These are phyloP conservation scores for Danio albolineatus DNA, from an alignment of 2,797 vertebrate species.

Conservation along the genomic window DNA sequence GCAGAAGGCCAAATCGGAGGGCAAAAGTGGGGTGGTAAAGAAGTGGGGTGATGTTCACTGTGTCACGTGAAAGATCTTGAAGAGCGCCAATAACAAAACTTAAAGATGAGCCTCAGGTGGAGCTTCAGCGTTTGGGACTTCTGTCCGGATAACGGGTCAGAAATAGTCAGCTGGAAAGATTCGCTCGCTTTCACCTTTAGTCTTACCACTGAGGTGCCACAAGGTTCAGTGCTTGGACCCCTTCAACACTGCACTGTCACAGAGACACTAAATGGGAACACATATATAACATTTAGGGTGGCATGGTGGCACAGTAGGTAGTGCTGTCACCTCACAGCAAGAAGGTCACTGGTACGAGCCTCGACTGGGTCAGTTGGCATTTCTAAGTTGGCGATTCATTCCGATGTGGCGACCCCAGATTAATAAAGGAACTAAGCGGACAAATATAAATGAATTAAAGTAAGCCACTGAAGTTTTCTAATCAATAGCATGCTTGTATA, in stretches of 20 bases:
- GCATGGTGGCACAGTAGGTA: too few relatives aligned
- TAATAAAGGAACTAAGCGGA: too few relatives aligned
- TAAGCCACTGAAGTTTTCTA: too few relatives aligned
- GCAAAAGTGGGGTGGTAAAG: slow-evolving; percentile 42
- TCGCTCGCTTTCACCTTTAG: neutral
- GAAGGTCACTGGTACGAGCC: too few relatives aligned
- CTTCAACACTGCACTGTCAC: neutral
- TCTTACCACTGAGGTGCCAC: neutral
- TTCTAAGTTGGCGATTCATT: too few relatives aligned
- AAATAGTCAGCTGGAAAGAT: slow-evolving; percentile 7
- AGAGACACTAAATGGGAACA: neutral
- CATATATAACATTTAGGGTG: too few relatives aligned
- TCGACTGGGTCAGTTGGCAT: too few relatives aligned
- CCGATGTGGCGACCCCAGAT: too few relatives aligned
- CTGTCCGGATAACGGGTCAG: neutral
- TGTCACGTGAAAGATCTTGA: slow-evolving; percentile 45
- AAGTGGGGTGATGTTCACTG: slow-evolving; percentile 56
- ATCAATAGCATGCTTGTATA: too few relatives aligned
- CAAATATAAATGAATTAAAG: too few relatives aligned
- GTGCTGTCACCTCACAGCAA: too few relatives aligned
- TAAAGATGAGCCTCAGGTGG: slow-evolving; percentile 20
- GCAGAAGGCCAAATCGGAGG: slow-evolving; percentile 18
- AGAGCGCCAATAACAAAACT: slow-evolving; percentile 15
- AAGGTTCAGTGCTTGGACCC: slow-evolving; percentile 15
- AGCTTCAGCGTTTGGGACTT: neutral